Evolutionary conservation across 2,797 vertebrate species (phyloP), one percentile per base, ranked within the genome.

Genomic region (Yasuhikotakia modesta): DNA sequence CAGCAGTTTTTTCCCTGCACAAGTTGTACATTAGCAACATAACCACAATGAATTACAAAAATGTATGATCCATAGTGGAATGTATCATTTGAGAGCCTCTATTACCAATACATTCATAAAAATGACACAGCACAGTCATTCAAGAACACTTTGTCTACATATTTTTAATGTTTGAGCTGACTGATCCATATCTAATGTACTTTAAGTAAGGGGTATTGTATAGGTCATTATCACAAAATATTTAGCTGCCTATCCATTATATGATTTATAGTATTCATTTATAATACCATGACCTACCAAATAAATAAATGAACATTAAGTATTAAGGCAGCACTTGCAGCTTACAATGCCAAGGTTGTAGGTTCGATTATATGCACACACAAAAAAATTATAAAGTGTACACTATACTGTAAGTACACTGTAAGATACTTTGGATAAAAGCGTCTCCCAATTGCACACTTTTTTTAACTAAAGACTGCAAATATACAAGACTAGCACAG

Each of bases 1-100:
- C 83, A 89, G 85, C 66, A 39, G 5, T 39, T 39, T 39, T 39
- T 35, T 30, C 24, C 14, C 57, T 22, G 22, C 21, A 16, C 55
- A 57, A 57, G 55, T 4, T 27, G 57, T 58, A 58, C 57, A 58
- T 58, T 58, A 58, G 22, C 57, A 58, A 58, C 22, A 58, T 14
- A 21, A 58, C 57, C 57, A 24, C 57, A 17, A 58, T 58, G 57
- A 58, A 58, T 27, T 58, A 27, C 55, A 58, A 19, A 58, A 58
- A 58, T 58, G 55, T 21, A 58, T 6, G 57, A 58, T 27, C 13
- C 1, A 58, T 27, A 30, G 57, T 24, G 13, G 30, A 58, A 58
- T 13, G 13, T 58, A 58, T 27, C 22, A 27, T 58, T 27, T 58
- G 12, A 16, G 22, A 11, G 19, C 0, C 2, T 22, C 19, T 10